Percentiles rank a stretch among this genome's conserved stretches.
phyloP scores from a whole-genome alignment of 2,797 vertebrate species.

The Botia almorhae region DNA sequence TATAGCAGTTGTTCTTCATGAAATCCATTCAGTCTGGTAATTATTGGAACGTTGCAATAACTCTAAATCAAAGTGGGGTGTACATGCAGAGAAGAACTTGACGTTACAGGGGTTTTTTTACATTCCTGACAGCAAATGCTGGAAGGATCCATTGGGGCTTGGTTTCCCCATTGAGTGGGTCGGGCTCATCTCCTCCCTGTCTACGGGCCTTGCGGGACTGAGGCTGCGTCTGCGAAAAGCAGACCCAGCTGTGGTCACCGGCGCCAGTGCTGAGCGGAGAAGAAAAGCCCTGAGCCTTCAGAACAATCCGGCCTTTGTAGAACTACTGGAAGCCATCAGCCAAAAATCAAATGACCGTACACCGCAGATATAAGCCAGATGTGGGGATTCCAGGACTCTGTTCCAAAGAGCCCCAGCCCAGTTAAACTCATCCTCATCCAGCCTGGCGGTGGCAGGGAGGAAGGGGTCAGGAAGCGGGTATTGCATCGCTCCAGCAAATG shows the following conservation, averaged over 20 bases:
- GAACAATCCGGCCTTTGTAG: slow-evolving; percentile 86
- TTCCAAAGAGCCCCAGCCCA: slow-evolving; percentile 79
- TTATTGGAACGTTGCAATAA: slow-evolving; percentile 48
- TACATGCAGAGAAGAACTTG: slow-evolving; percentile 13
- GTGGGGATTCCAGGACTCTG: slow-evolving; percentile 82
- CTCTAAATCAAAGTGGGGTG: slow-evolving; percentile 25
- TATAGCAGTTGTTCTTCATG: slow-evolving; percentile 7
- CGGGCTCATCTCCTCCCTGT: slow-evolving; percentile 52
- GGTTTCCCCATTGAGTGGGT: slow-evolving; percentile 39
- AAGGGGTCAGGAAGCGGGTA: slow-evolving; percentile 56
- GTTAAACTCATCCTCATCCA: slow-evolving; percentile 76
- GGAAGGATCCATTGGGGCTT: slow-evolving; percentile 28
- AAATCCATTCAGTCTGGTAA: slow-evolving; percentile 35
- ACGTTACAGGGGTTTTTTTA: background rate
- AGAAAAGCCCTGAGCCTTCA: slow-evolving; percentile 73
- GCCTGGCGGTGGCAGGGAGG: slow-evolving; percentile 69
- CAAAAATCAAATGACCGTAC: slow-evolving; percentile 84
- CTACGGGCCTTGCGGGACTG: slow-evolving; percentile 42
- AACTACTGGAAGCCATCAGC: slow-evolving; percentile 85
- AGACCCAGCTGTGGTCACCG: slow-evolving; percentile 82
- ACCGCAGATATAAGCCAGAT: slow-evolving; percentile 87
- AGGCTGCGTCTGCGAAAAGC: slow-evolving; percentile 75
- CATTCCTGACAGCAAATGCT: slow-evolving; percentile 11
- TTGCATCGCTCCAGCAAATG: slow-evolving; percentile 41
- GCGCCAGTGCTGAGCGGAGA: slow-evolving; percentile 78